These are phyloP conservation scores for Thera obeliscata DNA, from an alignment of 2,888 invertebrate genomes.

Conservation along the genomic window DNA sequence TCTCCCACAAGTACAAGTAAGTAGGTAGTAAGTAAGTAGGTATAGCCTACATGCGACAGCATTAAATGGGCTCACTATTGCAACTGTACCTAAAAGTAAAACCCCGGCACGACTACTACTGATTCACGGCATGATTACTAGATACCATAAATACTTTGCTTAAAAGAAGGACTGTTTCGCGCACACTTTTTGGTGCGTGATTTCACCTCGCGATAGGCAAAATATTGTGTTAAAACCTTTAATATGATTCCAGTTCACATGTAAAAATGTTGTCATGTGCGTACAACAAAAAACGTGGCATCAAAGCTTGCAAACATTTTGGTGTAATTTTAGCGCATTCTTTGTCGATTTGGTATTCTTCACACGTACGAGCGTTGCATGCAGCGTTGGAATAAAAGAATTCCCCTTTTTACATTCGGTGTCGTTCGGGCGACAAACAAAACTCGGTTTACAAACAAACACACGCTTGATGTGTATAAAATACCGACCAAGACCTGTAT, in stretches of 20 bases:
- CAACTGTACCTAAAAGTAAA: too few species aligned
- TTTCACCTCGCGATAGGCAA: not conserved
- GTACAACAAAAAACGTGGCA: constrained; percentile 1
- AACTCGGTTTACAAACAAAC: constrained; percentile 38
- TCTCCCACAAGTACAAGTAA: too few species aligned
- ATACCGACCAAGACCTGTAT: not conserved
- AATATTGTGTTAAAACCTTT: not conserved
- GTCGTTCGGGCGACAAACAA: constrained; percentile 56
- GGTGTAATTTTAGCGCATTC: constrained; percentile 39
- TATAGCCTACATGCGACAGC: too few species aligned
- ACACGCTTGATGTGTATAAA: constrained; percentile 3
- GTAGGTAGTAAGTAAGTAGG: too few species aligned
- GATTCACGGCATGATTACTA: too few species aligned
- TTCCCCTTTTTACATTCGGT: constrained; percentile 59
- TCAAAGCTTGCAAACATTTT: constrained; percentile 37
- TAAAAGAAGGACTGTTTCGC: too few species aligned
- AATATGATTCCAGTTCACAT: not conserved
- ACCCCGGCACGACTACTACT: too few species aligned
- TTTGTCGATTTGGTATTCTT: constrained; percentile 52
- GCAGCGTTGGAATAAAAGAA: constrained; percentile 54
- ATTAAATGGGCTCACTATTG: too few species aligned
- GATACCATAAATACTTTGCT: too few species aligned
- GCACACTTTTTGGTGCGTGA: not conserved
- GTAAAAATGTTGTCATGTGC: too few species aligned
- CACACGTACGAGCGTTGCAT: constrained; percentile 60